phyloP scores from a whole-genome alignment of 1,140 invertebrate genomes.

The Papilio machaon region DNA sequence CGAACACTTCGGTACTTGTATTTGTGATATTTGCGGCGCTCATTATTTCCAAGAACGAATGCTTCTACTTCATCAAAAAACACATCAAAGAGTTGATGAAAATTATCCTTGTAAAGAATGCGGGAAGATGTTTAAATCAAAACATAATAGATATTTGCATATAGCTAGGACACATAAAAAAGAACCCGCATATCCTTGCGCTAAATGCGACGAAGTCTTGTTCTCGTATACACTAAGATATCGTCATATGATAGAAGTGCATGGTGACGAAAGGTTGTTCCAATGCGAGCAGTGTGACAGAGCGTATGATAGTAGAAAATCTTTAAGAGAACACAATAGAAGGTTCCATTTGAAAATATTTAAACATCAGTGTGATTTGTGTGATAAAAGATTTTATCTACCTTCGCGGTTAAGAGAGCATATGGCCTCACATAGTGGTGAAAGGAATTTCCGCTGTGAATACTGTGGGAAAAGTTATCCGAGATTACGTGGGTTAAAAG shows the following conservation, averaged over 20 bases:
- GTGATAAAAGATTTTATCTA: constrained; percentile 71
- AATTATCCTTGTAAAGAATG: constrained; percentile 65
- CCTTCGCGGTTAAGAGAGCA: constrained; percentile 70
- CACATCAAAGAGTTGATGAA: constrained; percentile 58
- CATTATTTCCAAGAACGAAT: constrained; percentile 75
- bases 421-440: constrained; percentile 70
- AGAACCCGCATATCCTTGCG: constrained; percentile 66
- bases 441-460: constrained; percentile 73
- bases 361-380: constrained; percentile 71
- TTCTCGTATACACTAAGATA: constrained; percentile 67
- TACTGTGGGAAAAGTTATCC: constrained; percentile 74
- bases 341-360: constrained; percentile 67
- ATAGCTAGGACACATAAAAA: constrained; percentile 65
- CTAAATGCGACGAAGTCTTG: constrained; percentile 68
- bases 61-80: constrained; percentile 65
- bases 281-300: constrained; percentile 68
- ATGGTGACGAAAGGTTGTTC: constrained; percentile 63
- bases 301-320: constrained; percentile 68
- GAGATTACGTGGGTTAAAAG: constrained; percentile 59
- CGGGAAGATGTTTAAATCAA: constrained; percentile 72
- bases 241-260: constrained; percentile 67
- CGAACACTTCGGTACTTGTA: constrained; percentile 70
- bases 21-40: constrained; percentile 71
- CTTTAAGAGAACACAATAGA: constrained; percentile 66
- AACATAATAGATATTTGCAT: constrained; percentile 68